Base-by-base conservation (phyloP, 1,140 invertebrate species). In the Megalonaias nervosa region DNA sequence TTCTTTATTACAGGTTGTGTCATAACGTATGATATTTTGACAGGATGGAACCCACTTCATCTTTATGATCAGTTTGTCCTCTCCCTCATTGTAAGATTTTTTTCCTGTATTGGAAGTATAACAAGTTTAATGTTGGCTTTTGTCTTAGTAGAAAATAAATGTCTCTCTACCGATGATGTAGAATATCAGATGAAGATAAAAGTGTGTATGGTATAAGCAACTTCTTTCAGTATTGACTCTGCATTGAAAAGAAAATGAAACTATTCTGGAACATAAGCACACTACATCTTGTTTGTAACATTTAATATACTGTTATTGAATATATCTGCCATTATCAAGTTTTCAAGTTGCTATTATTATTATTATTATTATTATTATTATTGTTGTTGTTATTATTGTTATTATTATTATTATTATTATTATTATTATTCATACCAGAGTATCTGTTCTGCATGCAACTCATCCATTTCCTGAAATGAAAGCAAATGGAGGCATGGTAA, bases 11-110 rank as follows among this genome's bases (percentile, higher is more conserved):
- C 74, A 90, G 90, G 95, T 71, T 94, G 94, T 90, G 95, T 96
- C 55, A 95, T 96, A 79, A 93, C 94, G 0, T 96, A 95, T 88
- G 95, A 96, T 85, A 95, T 96, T 81, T 92, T 96, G 56, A 95
- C 94, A 56, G 94, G 94, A 31, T 95, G 94, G 93, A 92, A 92
- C 73, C 93, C 92, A n/a, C 85, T 92, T 12, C 76, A 90, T 62
- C 79, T 92, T n/a, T 93, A 92, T 83, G 91, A 92, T 75, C 87
- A 92, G 79, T 92, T 87, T 79, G 85, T 91, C 48, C 81, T 76
- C 15, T 85, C 85, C 60, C 75, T 88, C n/a, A 83, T 90, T 64
- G 89, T 91, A 84, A 89, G 89, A 88, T 48, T 48, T 48, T 6
- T 6, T 9, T 48, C 11, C 38, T 48, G 9, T 48, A 48, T 9